Base-by-base conservation (phyloP, 2,797 vertebrate genomes). In the Brotula barbata region DNA sequence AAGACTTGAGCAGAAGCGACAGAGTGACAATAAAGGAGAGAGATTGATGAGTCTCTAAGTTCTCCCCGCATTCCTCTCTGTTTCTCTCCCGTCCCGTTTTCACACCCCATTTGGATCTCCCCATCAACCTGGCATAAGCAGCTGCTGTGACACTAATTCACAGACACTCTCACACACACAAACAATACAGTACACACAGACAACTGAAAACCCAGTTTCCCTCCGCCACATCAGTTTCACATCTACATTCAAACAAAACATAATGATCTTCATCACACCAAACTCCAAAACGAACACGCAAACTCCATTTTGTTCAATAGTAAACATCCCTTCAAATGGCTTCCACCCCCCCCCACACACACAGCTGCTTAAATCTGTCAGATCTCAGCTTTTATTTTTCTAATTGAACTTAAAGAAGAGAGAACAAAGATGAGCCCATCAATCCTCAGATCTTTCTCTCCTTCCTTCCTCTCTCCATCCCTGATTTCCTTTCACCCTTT, bases 371-470 rank as follows among this genome's bases (percentile, higher is more conserved):
- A 34, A 47, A 37, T 49, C 36, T 61, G 75, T 61, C 64, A 68
- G 65, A 43, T 68, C 48, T 61, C 69, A 71, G 73, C 59, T 80
- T 77, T 69, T 51, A 65, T 75, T 85, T 80, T 50, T 71, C 60
- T 82, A 81, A 88, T 78, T 85, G 71, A 79, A 69, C 77, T 71
- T 70, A 64, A 62, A 42, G 25, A 71, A 54, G 59, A 58, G 6
- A 51, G 73, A 54, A 57, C 58, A 61, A 49, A 73, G 61, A 60
- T 23, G 52, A 69, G 42, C 58, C 51, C 46, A 36, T 73, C 56
- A 77, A 39, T 71, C 36, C 16, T 76, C 42, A 66, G 58, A 52
- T 69, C 63, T 25, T 58, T 31, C 65, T 69, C 15, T 8, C 14
- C 48, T 64, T 45, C 16, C 39, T 68, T 21, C 12, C 10, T 37